Base-by-base conservation (phyloP, 2,888 invertebrate species). In the Chorisops tibialis region DNA sequence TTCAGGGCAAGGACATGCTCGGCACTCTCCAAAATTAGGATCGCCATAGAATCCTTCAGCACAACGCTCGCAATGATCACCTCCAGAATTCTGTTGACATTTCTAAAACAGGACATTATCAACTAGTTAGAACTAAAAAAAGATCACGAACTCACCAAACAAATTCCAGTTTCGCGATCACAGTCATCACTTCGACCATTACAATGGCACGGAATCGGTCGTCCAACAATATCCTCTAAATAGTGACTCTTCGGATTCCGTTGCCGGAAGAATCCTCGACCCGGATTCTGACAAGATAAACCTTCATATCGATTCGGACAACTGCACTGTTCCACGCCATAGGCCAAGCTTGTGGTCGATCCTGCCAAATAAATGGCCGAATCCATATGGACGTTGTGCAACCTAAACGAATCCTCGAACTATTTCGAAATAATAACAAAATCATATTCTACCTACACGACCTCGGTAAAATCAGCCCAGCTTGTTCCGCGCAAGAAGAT, bases 231-330 rank as follows among this genome's bases (percentile, higher is more conserved):
- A 68, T 89, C 87, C 66, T 93, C 89, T 19, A 91, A 85, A 63
- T 87, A 84, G 1, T 79, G 77, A 49, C 77, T 74, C 69, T 78
- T 77, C 24, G 79, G 79, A 39, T 86, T 85, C 74, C 87, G 85
- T 83, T 89, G 89, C 58, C 91, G 81, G 71, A 85, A 91, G 77
- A 87, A 95, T 0, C 96, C 97, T 6, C 82, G 76, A 39, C 87
- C 89, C 0, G 93, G 91, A 73, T 89, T 87, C 79, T 96, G 97
- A 76, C 98, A 98, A 0, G 96, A 97, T 0, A 87, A 83, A 0
- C 93, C 91, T 66, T 87, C 84, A 79, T 94, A 96, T 63, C 85
- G 83, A 0, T 81, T 79, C 0, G 93, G 90, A 72, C 96, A 96
- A 49, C 84, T 83, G 75, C 96, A 96, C 63, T 88, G 81, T 77